Base-by-base conservation (phyloP, 2,888 invertebrate species). In the Hydrotaea cyrtoneurina region DNA sequence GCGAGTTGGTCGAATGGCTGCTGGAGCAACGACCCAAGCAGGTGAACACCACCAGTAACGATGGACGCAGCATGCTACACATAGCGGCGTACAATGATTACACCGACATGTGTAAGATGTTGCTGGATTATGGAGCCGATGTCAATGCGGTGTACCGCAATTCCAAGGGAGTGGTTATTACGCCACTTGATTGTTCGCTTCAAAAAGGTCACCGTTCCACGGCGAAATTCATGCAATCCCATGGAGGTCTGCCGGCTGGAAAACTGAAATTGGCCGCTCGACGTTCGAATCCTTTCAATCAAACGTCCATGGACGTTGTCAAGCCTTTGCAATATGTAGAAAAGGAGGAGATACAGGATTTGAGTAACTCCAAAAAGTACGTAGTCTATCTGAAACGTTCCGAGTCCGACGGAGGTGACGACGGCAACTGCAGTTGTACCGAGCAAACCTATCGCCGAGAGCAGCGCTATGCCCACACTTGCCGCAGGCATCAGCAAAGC, bases 51-150 rank as follows among this genome's bases (percentile, higher is more conserved):
- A 96, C 96, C 3, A 99, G 99, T 90, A 97, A 97, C 88, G 98
- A 98, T 90, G 99, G 99, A 0, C 95, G 98, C 83, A 97, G 98
- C 23, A 96, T 98, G 21, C 93, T 99, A 59, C 99, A 99, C 92
- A 96, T 99, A 84, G 98, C 99, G 0, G 98, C 98, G 10, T 94
- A 97, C 66, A 96, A 97, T 88, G 98, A 99, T 89, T 97, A 98
- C 91, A 95, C 98, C 4, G 98, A 98, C 92, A 95, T 98, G 93
- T 98, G 98, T 92, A 97, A 96, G 92, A 94, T 97, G 85, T 93
- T 98, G 17, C 91, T 98, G 79, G 98, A 98, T 89, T 94, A 95
- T 73, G 96, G 96, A 0, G 97, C 97, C 0, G 95, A 97, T 90
- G 94, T 98, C 0, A 98, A 98, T 92, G 95, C 96, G 0, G 94